These are phyloP conservation scores for Epiblema foenella DNA, from an alignment of 2,888 invertebrate species.

Conservation along the genomic window DNA sequence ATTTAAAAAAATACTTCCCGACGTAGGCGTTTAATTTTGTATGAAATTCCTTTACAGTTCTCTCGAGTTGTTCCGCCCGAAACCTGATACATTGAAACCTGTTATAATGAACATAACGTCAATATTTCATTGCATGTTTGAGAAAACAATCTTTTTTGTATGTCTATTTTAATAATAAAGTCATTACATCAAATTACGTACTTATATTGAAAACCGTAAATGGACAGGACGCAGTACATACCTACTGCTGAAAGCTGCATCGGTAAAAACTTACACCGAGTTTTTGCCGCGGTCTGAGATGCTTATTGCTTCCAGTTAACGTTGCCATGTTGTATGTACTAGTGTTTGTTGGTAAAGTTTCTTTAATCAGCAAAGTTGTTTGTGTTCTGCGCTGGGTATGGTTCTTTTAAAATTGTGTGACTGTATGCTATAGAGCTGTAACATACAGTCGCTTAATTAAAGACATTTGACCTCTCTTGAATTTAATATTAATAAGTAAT, in stretches of 20 bases:
- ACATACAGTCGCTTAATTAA: too few species aligned
- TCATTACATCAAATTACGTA: neutral
- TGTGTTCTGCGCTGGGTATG: constrained; percentile 14
- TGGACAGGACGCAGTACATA: neutral
- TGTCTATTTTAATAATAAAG: neutral
- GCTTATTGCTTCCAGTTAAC: constrained; percentile 38
- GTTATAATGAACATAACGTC: too few species aligned
- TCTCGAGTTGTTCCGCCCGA: too few species aligned
- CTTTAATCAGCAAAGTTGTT: constrained; percentile 43
- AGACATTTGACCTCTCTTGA: too few species aligned
- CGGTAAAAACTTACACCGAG: constrained; percentile 22
- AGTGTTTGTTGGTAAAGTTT: constrained; percentile 30
- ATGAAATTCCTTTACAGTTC: too few species aligned
- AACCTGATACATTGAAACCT: too few species aligned
- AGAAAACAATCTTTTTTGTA: too few species aligned
- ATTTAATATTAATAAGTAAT: too few species aligned
- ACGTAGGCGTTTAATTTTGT: too few species aligned
- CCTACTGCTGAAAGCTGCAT: neutral
- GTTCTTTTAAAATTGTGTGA: constrained; percentile 11
- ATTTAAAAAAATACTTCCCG: too few species aligned
- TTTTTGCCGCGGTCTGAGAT: constrained; percentile 28
- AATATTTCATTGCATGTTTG: too few species aligned
- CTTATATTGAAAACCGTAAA: neutral
- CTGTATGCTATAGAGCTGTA: neutral
- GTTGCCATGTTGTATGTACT: neutral